Evolutionary conservation across 2,797 vertebrate genomes (phyloP), one percentile per base, ranked within the genome.

Genomic region (Furcifer pardalis): DNA sequence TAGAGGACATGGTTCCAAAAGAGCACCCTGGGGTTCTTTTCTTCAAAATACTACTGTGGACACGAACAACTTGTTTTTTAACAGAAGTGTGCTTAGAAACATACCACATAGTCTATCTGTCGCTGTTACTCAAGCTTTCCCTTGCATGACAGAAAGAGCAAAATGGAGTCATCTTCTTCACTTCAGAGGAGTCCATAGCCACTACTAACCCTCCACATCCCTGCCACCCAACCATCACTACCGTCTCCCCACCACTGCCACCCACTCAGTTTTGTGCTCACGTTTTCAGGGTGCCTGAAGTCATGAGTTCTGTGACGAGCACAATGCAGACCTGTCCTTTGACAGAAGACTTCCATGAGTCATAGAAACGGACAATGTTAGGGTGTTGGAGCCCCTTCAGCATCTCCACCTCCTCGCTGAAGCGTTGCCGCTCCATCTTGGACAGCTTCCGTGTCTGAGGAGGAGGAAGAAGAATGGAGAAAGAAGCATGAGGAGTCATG

Each of bases 331-430:
- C 97, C 94, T 98, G 98, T 56, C 98, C 98, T 88, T 98, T 99
- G 90, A 98, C 88, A 0, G 97, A 97, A 0, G 98, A 98, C 94
- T 99, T 99, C 98, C 98, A 99, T 76, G 98, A 99, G 95, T 99
- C 98, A 0, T 99, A 98, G 95, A 99, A 99, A 84, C 98, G 98
- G 60, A 99, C 98, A 0, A 99, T 99, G 95, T 99, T 99, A 4
- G 98, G 98, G 74, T 99, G 98, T 95, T 99, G 98, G 84, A 99
- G 96, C 25, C 98, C 98, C 93, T 99, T 99, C 88, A 99, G 96
- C 98, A 99, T 99, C 89, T 99, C 98, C 90, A 98, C 98, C 92
- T 99, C 98, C 94, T 99, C 98, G 0, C 98, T 99, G 96, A 99
- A 99, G 5, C 98, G 96, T 94, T 99, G 98, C 1, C 98, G 95